phyloP scores from a whole-genome alignment of 2,797 vertebrate genomes.

The Euphonia xanthogaster region DNA sequence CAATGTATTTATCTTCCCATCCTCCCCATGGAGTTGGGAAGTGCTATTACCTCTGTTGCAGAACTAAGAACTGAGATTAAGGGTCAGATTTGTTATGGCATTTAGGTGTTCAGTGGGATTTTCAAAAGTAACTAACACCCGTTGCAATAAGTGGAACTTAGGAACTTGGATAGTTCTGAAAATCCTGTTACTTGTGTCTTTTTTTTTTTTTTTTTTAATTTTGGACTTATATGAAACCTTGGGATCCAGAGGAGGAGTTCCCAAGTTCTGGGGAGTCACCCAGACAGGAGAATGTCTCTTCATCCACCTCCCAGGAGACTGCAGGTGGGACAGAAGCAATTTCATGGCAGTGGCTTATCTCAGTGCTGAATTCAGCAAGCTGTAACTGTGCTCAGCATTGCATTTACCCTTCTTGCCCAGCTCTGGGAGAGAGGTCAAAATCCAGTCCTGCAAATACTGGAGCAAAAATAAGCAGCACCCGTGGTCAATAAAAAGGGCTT shows the following conservation, averaged over 20 bases:
- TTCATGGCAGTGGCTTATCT: not conserved
- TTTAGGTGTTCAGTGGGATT: constrained; percentile 51
- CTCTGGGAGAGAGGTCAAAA: not conserved
- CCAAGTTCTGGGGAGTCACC: not conserved
- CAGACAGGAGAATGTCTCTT: not conserved
- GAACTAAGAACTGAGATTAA: constrained; percentile 47
- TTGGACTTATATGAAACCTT: not conserved
- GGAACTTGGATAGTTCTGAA: not conserved
- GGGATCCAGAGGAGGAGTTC: not conserved
- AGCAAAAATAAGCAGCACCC: constrained; percentile 27
- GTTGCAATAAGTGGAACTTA: not conserved
- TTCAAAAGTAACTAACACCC: not conserved
- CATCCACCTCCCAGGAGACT: not conserved
- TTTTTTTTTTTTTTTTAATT: not conserved
- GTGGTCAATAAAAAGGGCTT: constrained; percentile 37
- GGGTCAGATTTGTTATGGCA: constrained; percentile 42
- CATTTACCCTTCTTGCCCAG: not conserved
- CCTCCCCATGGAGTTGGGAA: not conserved
- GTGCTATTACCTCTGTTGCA: constrained; percentile 19
- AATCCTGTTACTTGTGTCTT: not conserved
- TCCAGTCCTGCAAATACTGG: not conserved
- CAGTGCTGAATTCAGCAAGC: not conserved
- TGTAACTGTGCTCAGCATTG: not conserved
- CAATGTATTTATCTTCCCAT: constrained; percentile 13
- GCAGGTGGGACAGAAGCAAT: not conserved